Evolutionary conservation across 2,797 vertebrate species (phyloP).

Genomic region (Nyctalus aviator): DNA sequence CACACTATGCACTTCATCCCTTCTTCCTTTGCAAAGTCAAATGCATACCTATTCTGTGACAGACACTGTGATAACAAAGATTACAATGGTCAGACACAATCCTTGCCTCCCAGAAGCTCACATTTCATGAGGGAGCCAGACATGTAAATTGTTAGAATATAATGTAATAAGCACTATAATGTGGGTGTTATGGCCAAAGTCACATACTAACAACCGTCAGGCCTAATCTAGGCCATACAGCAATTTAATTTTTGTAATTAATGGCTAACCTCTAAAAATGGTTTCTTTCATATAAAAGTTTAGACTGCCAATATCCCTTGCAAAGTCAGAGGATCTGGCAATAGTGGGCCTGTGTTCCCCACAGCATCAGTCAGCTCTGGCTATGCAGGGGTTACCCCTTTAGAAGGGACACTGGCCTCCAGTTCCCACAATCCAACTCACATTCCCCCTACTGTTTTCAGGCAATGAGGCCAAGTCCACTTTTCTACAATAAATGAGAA

Average conservation of each 20-base stretch:
- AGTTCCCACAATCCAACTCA: neutral
- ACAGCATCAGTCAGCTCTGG: neutral
- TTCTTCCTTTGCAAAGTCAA: neutral
- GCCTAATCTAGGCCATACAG: neutral
- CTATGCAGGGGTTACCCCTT: neutral
- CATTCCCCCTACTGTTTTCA: neutral
- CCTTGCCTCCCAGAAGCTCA: neutral
- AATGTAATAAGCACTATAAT: neutral
- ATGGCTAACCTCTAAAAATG: neutral
- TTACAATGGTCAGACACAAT: neutral
- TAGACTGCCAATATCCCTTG: neutral
- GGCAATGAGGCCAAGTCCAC: neutral
- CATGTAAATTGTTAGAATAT: neutral
- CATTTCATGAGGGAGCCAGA: neutral
- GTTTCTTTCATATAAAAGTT: constrained; percentile 18
- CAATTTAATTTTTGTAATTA: neutral
- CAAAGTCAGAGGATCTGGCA: neutral
- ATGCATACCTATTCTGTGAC: neutral
- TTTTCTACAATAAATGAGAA: neutral
- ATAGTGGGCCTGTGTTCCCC: neutral
- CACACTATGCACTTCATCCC: neutral
- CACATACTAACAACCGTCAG: neutral
- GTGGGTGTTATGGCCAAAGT: neutral
- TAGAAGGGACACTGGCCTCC: neutral
- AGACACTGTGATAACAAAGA: neutral